Conservation (phyloP, 2,113 vertebrate species). For the Kryptolebias marmoratus region DNA sequence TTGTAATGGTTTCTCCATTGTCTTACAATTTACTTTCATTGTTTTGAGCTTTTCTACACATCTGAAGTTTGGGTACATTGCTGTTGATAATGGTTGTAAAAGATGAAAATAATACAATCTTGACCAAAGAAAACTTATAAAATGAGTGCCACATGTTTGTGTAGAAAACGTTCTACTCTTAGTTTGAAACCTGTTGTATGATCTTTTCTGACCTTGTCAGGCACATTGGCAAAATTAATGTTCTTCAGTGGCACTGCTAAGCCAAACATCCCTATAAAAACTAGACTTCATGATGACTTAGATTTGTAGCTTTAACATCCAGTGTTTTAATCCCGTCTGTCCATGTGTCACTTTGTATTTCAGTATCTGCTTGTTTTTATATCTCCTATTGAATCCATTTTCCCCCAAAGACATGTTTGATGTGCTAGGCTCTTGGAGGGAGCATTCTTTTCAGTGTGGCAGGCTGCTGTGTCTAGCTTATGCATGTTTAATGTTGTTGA, state of each 20-base stretch:
- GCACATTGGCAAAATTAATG: constrained; percentile 57
- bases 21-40: no score
- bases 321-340: constrained; percentile 53
- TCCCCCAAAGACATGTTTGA: constrained; percentile 42
- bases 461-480: constrained; percentile 66
- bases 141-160: background rate
- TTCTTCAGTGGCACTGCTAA: constrained; percentile 17
- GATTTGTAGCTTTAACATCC: constrained; percentile 44
- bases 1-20: no score
- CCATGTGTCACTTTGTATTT: constrained; percentile 47
- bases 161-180: background rate
- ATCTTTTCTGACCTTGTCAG: constrained; percentile 47
- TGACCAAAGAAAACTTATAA: background rate
- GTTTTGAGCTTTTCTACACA: no score
- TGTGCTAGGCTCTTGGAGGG: constrained; percentile 39
- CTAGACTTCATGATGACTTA: constrained; percentile 45
- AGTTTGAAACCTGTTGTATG: constrained; percentile 3
- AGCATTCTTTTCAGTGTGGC: constrained; percentile 53
- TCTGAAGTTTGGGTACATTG: no score
- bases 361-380: constrained; percentile 57
- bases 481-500: constrained; percentile 82
- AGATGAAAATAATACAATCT: no score
- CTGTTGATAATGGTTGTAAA: no score
- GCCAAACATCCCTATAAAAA: constrained; percentile 47
- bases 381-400: constrained; percentile 37